Evolutionary conservation across 2,113 vertebrate genomes (phyloP), one percentile per base, ranked within the genome.

Genomic region (Lepidothrix coronata): DNA sequence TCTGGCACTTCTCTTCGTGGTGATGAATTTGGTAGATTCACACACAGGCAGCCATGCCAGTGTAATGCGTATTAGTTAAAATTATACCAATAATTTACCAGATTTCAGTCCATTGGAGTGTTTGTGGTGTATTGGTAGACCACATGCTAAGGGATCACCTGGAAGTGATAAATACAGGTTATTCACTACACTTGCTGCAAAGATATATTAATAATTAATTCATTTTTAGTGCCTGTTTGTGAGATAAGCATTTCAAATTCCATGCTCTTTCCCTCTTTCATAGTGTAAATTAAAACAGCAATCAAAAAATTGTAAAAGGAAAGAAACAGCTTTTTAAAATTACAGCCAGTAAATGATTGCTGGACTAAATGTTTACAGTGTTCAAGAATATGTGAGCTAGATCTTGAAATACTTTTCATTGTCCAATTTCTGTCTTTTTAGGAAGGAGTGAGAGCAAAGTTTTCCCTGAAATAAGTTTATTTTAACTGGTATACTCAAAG

Each of bases 21-120:
- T 54, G 63, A 62, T 89, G 67, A 78, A 85, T 88, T 31, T 1
- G 6, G 19, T 77, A 78, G 59, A 70, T 84, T 77, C 52, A 85
- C 14, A 41, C 13, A 75, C n/a, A 94, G 82, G 81, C 85, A 94
- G 63, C 49, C 31, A 5, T 77, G 75, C 35, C 70, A 86, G 41
- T 77, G 35, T 41, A 65, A 79, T 88, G 68, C 59, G 51, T 83
- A 14, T 85, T 89, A 78, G 68, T 95, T 96, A 95, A 94, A 97
- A 95, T 94, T 52, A 78, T 90, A 63, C 37, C 61, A 85, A 65
- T 59, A 78, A 22, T 73, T 95, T 58, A 9, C 27, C 74, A 96
- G 51, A 27, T 92, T 96, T 88, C 63, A 93, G 5, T 58, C 49
- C 14, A 35, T 78, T 79, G 59, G 54, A 70, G 78, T 62, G 24